Evolutionary conservation across 2,797 vertebrate species (phyloP).

Genomic region (Gymnocypris eckloni): DNA sequence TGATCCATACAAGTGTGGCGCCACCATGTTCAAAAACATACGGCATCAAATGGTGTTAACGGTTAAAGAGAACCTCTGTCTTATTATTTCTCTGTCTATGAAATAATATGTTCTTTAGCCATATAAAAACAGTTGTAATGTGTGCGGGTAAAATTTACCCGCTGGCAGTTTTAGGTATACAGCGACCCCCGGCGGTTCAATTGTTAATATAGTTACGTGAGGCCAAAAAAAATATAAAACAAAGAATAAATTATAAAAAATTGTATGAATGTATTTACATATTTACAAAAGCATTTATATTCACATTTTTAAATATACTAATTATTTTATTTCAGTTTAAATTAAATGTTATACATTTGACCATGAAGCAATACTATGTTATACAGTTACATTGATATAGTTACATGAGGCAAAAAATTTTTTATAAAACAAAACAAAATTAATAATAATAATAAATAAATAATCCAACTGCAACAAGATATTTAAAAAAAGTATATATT

Average conservation of each 20-base stretch:
- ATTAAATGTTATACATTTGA: neutral
- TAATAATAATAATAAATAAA: neutral
- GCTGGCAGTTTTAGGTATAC: too few relatives aligned
- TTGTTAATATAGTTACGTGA: too few relatives aligned
- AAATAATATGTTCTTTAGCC: too few relatives aligned
- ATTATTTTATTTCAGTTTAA: neutral
- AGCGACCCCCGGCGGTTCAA: too few relatives aligned
- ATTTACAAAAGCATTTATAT: too few relatives aligned
- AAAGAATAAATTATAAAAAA: too few relatives aligned
- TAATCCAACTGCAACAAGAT: neutral
- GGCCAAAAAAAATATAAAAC: too few relatives aligned
- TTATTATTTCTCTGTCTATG: too few relatives aligned
- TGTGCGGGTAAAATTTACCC: too few relatives aligned
- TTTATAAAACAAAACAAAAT: neutral
- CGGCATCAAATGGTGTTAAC: slow-evolving; percentile 28
- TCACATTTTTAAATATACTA: neutral
- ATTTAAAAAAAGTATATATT: neutral
- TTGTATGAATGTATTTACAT: neutral
- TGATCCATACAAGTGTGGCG: slow-evolving; percentile 38
- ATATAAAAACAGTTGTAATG: too few relatives aligned
- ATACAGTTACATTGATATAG: neutral
- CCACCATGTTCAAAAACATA: slow-evolving; percentile 14
- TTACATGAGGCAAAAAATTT: too few relatives aligned
- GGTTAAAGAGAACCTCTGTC: neutral
- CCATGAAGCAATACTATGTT: neutral